Evolutionary conservation across 2,113 vertebrate species (phyloP).

Genomic region (Burhinus bistriatus): DNA sequence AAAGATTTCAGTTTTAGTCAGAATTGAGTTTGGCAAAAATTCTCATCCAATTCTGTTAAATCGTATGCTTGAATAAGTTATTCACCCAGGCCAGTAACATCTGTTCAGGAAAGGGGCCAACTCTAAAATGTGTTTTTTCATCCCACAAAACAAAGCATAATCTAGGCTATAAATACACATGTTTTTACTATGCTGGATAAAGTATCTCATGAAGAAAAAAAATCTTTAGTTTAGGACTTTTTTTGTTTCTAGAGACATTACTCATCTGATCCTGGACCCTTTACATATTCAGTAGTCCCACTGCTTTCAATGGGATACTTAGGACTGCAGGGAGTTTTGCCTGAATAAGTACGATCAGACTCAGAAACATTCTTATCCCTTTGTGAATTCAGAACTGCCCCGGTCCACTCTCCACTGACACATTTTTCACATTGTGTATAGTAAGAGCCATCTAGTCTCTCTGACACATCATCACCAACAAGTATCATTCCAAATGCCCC

Average conservation of each 20-base stretch:
- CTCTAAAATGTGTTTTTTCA: slow-evolving; percentile 58
- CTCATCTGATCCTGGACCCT: slow-evolving; percentile 23
- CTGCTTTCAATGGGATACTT: background rate
- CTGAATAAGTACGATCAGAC: background rate
- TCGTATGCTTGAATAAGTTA: slow-evolving; percentile 33
- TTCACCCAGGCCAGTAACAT: slow-evolving; percentile 62
- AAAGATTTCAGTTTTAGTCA: slow-evolving; percentile 43
- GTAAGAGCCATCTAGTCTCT: slow-evolving; percentile 21
- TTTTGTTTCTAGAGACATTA: slow-evolving; percentile 39
- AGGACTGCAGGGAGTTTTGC: background rate
- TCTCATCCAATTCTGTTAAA: slow-evolving; percentile 31
- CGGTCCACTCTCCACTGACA: background rate
- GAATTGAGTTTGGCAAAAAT: slow-evolving; percentile 52
- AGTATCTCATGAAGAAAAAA: background rate
- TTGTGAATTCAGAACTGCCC: background rate
- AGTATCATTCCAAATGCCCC: slow-evolving; percentile 46
- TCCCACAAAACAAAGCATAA: slow-evolving; percentile 49
- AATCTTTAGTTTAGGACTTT: background rate
- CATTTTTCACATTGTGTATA: background rate
- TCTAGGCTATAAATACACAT: slow-evolving; percentile 60
- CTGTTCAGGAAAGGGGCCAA: slow-evolving; percentile 60
- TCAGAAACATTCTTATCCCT: background rate
- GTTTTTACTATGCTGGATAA: slow-evolving; percentile 29
- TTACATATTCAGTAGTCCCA: background rate
- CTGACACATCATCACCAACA: background rate